Evolutionary conservation across 2,888 invertebrate genomes (phyloP), one percentile per base, ranked within the genome.

Genomic region (Geotrupes spiniger): DNA sequence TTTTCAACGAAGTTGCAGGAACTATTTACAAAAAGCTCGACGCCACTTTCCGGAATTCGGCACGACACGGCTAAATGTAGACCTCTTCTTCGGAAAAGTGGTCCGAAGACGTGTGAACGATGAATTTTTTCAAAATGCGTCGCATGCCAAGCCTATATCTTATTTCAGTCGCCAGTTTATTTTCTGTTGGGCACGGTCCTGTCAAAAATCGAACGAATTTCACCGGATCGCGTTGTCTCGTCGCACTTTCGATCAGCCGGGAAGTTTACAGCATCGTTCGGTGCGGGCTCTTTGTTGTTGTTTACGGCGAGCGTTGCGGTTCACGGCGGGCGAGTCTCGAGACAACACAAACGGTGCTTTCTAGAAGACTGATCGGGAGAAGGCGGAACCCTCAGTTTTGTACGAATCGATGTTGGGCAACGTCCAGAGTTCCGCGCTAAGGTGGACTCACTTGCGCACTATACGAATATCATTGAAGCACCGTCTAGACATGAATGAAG

Each of bases 31-130:
- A 21, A 21, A n/a, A n/a, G n/a, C n/a, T n/a, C n/a, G n/a, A n/a
- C n/a, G n/a, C n/a, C n/a, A n/a, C n/a, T n/a, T n/a, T n/a, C 21
- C 21, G 21, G 6, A 21, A 4, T 21, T 21, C 21, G n/a, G n/a
- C n/a, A n/a, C n/a, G n/a, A n/a, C n/a, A 27, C 21, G 36, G 54
- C 56, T 58, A 58, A 51, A 58, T 52, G 14, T 36, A 49, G 8
- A 45, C 53, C 40, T 46, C 49, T 62, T 70, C 66, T 81, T 86
- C 87, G 79, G 85, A 83, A 71, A 84, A 87, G 70, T 87, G 87
- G 62, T 87, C 85, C 60, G 87, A 87, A 58, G 85, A 85, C 55
- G 87, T 87, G 75, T 87, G 85, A 68, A 86, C 78, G 74, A 87
- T 87, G 67, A 85, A 84, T 66, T 70, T 84, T 80, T 70, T 82